A percentile compares a stretch with the other conserved stretches of the same genome.
Conservation (phyloP, 2,888 invertebrate species). For the Poecilus cupreus region DNA sequence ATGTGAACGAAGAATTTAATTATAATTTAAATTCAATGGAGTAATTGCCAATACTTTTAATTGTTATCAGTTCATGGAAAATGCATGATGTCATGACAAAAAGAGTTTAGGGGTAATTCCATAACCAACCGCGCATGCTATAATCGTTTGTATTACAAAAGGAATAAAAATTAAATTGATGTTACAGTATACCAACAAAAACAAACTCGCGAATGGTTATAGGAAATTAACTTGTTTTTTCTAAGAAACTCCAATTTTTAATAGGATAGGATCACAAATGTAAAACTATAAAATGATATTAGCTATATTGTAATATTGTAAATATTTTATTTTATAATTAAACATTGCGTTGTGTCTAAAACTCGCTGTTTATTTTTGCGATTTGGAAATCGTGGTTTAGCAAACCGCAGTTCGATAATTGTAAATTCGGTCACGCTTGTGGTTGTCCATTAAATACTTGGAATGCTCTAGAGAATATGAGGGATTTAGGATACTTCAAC, state of each 20-base stretch:
- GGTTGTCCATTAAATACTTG: slow-evolving; percentile 29
- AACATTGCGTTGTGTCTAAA: no score
- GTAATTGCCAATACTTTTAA: neutral
- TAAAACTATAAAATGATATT: no score
- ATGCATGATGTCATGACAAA: neutral
- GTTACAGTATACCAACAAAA: neutral
- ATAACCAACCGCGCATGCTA: neutral
- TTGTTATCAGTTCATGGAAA: neutral
- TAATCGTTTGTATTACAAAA: neutral
- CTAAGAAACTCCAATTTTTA: no score
- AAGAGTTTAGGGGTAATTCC: neutral
- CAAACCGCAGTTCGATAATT: slow-evolving; percentile 20
- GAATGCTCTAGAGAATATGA: neutral
- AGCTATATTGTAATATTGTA: neutral
- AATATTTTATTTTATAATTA: no score
- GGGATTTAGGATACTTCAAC: neutral
- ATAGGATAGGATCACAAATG: no score
- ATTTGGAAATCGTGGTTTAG: slow-evolving; percentile 5
- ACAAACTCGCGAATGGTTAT: neutral
- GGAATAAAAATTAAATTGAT: neutral
- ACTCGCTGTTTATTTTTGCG: neutral
- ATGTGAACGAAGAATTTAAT: neutral
- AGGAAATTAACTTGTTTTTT: neutral
- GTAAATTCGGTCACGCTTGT: slow-evolving; percentile 26
- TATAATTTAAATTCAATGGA: neutral